A percentile compares a stretch with the other conserved stretches of the same genome.
phyloP scores from a whole-genome alignment of 92 coral and sea anemone genomes.

The Zoanthus gigantus region DNA sequence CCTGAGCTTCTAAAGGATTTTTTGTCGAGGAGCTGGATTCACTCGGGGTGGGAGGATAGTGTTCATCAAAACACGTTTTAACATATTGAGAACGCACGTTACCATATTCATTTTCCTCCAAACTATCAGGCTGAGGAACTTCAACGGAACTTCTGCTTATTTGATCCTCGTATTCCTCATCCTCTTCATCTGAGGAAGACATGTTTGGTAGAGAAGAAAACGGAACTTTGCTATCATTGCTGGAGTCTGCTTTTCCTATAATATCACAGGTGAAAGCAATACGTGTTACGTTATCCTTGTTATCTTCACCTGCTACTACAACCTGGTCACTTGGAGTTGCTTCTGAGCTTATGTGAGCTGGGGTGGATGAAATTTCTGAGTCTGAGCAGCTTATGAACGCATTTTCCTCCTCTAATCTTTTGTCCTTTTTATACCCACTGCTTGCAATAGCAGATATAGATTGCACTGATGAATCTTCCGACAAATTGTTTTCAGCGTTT shows the following conservation, averaged over 20 bases:
- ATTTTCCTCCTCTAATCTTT: slow-evolving; percentile 15
- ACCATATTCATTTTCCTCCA: slow-evolving; percentile 40
- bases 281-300: slow-evolving; percentile 7
- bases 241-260: slow-evolving; percentile 2
- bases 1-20: slow-evolving; percentile 37
- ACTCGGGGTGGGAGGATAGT: slow-evolving; percentile 61
- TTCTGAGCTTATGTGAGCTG: slow-evolving; percentile 15
- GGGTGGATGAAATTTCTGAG: slow-evolving; percentile 44
- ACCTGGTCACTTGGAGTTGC: slow-evolving; percentile 20
- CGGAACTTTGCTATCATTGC: slow-evolving; percentile 39
- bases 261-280: slow-evolving; percentile 2
- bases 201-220: slow-evolving; percentile 18
- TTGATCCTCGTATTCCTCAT: slow-evolving; percentile 34
- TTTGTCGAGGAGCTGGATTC: slow-evolving; percentile 30
- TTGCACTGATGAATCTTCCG: background rate
- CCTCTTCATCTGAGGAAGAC: slow-evolving; percentile 30
- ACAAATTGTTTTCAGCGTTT: background rate
- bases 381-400: slow-evolving; percentile 5
- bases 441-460: background rate
- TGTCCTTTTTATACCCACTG: background rate
- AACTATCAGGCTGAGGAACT: slow-evolving; percentile 51
- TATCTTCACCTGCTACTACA: background rate
- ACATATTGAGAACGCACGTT: slow-evolving; percentile 53
- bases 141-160: slow-evolving; percentile 18
- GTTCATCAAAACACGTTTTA: slow-evolving; percentile 77